These are phyloP conservation scores for Heterohyrax brucei DNA, from an alignment of 2,797 vertebrate species.

Conservation along the genomic window DNA sequence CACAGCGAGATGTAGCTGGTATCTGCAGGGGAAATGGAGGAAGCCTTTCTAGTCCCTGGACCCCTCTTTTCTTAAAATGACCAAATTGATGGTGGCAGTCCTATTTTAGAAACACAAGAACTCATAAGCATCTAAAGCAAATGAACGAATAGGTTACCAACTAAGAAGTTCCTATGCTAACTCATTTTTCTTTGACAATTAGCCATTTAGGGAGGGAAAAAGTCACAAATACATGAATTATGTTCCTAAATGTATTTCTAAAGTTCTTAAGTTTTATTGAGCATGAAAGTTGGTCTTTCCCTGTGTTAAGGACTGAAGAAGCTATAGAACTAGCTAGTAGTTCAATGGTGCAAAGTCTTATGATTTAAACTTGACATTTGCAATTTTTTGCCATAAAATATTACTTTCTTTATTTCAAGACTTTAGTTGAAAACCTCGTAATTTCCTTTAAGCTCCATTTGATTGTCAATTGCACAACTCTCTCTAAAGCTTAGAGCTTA, in stretches of 20 bases:
- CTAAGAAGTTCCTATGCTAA: slow-evolving; percentile 71
- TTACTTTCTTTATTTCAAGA: slow-evolving; percentile 93
- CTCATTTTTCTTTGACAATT: slow-evolving; percentile 88
- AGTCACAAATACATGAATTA: slow-evolving; percentile 92
- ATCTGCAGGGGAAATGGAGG: background rate
- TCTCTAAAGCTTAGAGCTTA: slow-evolving; percentile 91
- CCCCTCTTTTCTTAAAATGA: slow-evolving; percentile 66
- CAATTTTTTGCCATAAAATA: slow-evolving; percentile 93
- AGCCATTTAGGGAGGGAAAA: slow-evolving; percentile 86
- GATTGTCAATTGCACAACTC: slow-evolving; percentile 94
- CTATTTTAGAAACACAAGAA: slow-evolving; percentile 73
- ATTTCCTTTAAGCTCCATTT: slow-evolving; percentile 94
- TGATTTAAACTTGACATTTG: slow-evolving; percentile 93
- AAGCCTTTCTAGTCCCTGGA: slow-evolving; percentile 7
- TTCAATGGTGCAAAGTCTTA: slow-evolving; percentile 93
- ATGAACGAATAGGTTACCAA: slow-evolving; percentile 79
- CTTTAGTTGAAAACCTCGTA: slow-evolving; percentile 92
- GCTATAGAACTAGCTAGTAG: slow-evolving; percentile 90
- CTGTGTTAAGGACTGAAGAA: slow-evolving; percentile 90
- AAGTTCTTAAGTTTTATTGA: slow-evolving; percentile 94
- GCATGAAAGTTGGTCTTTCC: slow-evolving; percentile 93
- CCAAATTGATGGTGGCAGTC: slow-evolving; percentile 70
- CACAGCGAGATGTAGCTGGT: background rate
- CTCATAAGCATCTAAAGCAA: slow-evolving; percentile 80
- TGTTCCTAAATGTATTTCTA: slow-evolving; percentile 91